Evolutionary conservation across 1,140 invertebrate species (phyloP).

Genomic region (Drosophila grimshawi): DNA sequence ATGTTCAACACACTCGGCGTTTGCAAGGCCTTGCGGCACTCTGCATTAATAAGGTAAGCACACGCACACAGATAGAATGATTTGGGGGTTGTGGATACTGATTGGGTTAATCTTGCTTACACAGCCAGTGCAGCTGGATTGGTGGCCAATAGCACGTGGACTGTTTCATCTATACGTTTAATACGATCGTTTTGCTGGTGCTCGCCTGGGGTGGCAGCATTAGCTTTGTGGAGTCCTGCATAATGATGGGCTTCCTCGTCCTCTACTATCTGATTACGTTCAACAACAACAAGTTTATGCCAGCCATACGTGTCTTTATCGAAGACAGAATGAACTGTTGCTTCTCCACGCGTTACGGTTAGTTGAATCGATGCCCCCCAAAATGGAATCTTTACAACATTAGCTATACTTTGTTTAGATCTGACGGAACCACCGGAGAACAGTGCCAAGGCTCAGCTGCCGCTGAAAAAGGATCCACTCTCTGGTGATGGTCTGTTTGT

Average conservation of each 20-base stretch:
- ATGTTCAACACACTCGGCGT: constrained; percentile 96
- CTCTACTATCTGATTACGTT: constrained; percentile 88
- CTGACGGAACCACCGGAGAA: constrained; percentile 80
- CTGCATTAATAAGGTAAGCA: constrained; percentile 88
- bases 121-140: constrained; percentile 92
- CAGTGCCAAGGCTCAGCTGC: constrained; percentile 80
- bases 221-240: constrained; percentile 91
- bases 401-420: constrained; percentile 43
- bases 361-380: not conserved
- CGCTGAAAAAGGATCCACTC: constrained; percentile 77
- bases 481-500: constrained; percentile 80
- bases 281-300: constrained; percentile 85
- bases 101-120: constrained; percentile 53
- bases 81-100: too few relatives aligned
- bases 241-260: constrained; percentile 89
- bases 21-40: constrained; percentile 92
- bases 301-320: constrained; percentile 76
- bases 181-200: constrained; percentile 89
- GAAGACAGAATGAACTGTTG: constrained; percentile 83
- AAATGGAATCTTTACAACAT: not conserved
- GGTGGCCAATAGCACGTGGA: constrained; percentile 95
- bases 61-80: too few relatives aligned
- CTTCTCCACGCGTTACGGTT: constrained; percentile 80
- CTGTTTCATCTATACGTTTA: constrained; percentile 91
- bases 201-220: constrained; percentile 93